phyloP scores from a whole-genome alignment of 2,797 vertebrate genomes.

The Gadopsis marmoratus region DNA sequence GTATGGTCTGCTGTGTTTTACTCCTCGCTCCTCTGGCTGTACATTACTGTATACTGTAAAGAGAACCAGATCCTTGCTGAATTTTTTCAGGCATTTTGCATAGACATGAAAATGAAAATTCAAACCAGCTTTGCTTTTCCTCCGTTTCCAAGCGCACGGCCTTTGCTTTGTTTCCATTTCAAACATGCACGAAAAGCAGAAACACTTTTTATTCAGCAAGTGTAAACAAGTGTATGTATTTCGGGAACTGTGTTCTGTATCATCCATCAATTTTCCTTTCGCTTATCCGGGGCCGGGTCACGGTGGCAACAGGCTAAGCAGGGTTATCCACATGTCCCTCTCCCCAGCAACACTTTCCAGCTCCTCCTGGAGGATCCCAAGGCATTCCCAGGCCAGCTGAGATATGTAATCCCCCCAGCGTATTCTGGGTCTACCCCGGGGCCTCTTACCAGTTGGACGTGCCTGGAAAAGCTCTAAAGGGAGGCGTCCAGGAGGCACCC shows the following conservation, averaged over 20 bases:
- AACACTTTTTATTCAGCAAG: conserved; percentile 26
- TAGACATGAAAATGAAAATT: conserved; percentile 50
- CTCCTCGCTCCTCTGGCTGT: conserved; percentile 6
- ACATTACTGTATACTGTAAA: conserved; percentile 39
- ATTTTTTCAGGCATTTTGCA: conserved; percentile 38
- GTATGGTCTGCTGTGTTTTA: conserved; percentile 9
- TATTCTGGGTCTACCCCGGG: too few species aligned
- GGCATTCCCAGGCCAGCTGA: too few species aligned
- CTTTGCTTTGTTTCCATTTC: conserved; percentile 47
- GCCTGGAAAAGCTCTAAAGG: too few species aligned
- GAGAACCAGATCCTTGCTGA: conserved; percentile 45
- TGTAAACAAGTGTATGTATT: conserved; percentile 42
- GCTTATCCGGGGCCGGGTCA: too few species aligned
- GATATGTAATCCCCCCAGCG: too few species aligned
- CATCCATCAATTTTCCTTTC: too few species aligned
- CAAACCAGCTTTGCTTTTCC: conserved; percentile 53
- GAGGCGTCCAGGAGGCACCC: too few species aligned
- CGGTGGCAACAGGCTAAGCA: too few species aligned
- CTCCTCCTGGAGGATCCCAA: too few species aligned
- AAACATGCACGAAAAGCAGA: conserved; percentile 24
- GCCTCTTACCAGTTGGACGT: too few species aligned
- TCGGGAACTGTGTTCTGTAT: conserved; percentile 18
- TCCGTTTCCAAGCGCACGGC: conserved; percentile 3
- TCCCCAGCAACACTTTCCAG: too few species aligned
- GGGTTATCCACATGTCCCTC: too few species aligned